Base-by-base conservation (phyloP, 1,140 invertebrate genomes). In the Magallana ariakensis region DNA sequence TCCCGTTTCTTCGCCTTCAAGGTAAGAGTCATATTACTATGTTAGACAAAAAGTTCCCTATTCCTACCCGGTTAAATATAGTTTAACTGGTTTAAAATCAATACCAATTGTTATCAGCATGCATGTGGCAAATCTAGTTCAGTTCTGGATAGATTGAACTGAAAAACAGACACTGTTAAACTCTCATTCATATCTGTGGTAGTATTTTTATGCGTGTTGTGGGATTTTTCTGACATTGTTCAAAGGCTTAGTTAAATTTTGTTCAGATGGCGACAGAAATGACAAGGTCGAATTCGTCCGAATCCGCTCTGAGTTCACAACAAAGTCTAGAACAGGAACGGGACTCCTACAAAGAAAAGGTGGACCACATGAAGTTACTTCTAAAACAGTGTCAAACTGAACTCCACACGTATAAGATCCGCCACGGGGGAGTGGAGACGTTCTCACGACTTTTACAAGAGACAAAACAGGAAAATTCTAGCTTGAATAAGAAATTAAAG, bases 361-460 rank as follows among this genome's bases (percentile, higher is more conserved):
- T 92, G 13, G 90, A 91, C 58, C 91, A 92, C 70, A 88, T 93
- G 86, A 92, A 91, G 84, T 53, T 92, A 22, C 80, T 92, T 11
- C 57, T 93, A 2, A 91, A 88, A 81, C 90, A 93, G 83, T 87
- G 91, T 60, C 90, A 92, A 80, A 75, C 90, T 19, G 90, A 93
- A 70, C 87, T 93, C 46, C 87, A 92, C 13, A 81, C 89, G 11
- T 86, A 91, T 53, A 92, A 92, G 87, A 90, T 90, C 3, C 84
- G 90, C 10, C 90, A 90, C 53, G 90, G 91, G 54, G 92, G 93
- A 10, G 90, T 92, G n/a, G 91, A 92, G 80, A 93, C 93, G 19
- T 90, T 93, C 7, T 90, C 92, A 10, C 89, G 88, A 80, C 87
- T 93, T 7, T 84, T 93, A 80, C 89, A 90, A 16, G 93, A 93